Evolutionary conservation across 2,113 vertebrate genomes (phyloP).

Genomic region (Mustelus asterias): DNA sequence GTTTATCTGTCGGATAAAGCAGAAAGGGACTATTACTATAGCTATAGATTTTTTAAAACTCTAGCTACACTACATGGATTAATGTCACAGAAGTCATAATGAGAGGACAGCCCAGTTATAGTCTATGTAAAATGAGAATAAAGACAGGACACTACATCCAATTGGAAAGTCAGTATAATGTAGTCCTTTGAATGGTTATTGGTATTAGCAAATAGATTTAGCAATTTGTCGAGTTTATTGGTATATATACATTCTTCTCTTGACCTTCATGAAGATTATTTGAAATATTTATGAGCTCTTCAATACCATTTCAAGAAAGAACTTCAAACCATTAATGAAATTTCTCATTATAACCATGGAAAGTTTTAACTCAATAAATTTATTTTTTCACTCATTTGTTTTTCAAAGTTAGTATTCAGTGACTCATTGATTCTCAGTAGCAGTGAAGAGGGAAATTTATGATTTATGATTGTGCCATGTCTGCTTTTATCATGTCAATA

Average conservation of each 20-base stretch:
- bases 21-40: neutral
- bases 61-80: neutral
- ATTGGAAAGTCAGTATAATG: conserved; percentile 25
- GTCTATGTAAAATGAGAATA: neutral
- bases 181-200: conserved; percentile 18
- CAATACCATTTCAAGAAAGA: conserved; percentile 33
- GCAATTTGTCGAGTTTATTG: conserved; percentile 34
- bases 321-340: conserved; percentile 35
- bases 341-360: conserved; percentile 42
- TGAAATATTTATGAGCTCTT: conserved; percentile 36
- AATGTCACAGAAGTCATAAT: neutral
- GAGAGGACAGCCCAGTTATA: neutral
- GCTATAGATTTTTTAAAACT: neutral
- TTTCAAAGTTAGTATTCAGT: conserved; percentile 77
- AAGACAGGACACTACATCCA: conserved; percentile 2
- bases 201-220: conserved; percentile 30
- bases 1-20: conserved; percentile 14
- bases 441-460: conserved; percentile 78
- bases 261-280: conserved; percentile 37
- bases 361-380: conserved; percentile 71
- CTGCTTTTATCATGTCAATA: conserved; percentile 82
- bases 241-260: conserved; percentile 35
- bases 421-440: conserved; percentile 77
- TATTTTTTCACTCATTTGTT: conserved; percentile 58
- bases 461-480: conserved; percentile 81